These are phyloP conservation scores for Lampropteryx suffumata DNA, from an alignment of 2,888 invertebrate species.

Conservation along the genomic window DNA sequence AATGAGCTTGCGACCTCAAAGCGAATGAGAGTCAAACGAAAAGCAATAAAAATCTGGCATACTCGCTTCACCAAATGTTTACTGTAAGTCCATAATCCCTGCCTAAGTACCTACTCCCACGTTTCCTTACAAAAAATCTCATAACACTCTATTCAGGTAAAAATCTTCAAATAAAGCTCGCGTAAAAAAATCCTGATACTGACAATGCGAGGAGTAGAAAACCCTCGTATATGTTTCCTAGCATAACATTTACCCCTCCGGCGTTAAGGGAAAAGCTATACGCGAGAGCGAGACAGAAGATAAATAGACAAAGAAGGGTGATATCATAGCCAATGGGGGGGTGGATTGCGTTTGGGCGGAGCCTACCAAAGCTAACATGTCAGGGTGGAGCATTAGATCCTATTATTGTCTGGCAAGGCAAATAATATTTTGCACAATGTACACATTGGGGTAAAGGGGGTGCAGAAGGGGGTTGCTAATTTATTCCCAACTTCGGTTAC, in stretches of 20 bases:
- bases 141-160: constrained; percentile 81
- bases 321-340: constrained; percentile 57
- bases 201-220: constrained; percentile 75
- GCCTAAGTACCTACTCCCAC: constrained; percentile 47
- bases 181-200: constrained; percentile 74
- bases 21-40: constrained; percentile 36
- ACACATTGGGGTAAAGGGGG: constrained; percentile 83
- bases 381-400: constrained; percentile 81
- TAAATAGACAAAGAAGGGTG: constrained; percentile 45
- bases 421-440: constrained; percentile 89
- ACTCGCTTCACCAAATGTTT: constrained; percentile 58
- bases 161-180: constrained; percentile 73
- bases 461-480: constrained; percentile 70
- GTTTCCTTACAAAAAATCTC: constrained; percentile 60
- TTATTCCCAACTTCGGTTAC: constrained; percentile 82
- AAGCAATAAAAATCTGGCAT: constrained; percentile 49
- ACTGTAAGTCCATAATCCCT: constrained; percentile 64
- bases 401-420: constrained; percentile 86
- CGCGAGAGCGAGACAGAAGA: constrained; percentile 50
- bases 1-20: constrained; percentile 33
- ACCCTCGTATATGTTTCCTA: constrained; percentile 82
- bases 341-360: constrained; percentile 57
- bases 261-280: constrained; percentile 78
- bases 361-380: constrained; percentile 80
- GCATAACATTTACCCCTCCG: constrained; percentile 83